Evolutionary conservation across 2,797 vertebrate species (phyloP).

Genomic region (Anableps anableps): DNA sequence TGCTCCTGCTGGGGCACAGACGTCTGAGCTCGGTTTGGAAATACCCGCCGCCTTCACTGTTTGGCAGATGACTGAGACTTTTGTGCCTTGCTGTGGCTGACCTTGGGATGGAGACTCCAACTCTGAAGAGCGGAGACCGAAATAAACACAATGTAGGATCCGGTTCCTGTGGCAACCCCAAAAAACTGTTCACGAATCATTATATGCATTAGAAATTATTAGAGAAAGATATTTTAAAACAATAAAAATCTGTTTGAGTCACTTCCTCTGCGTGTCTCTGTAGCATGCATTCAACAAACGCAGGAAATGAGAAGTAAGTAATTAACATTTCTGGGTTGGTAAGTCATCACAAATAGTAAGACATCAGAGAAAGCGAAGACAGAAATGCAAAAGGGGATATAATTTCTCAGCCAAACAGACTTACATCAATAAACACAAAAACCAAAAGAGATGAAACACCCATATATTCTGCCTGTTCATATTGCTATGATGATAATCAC

Average conservation of each 20-base stretch:
- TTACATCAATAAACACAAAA: slow-evolving; percentile 66
- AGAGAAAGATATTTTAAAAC: background rate
- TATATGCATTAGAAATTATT: background rate
- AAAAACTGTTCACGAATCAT: background rate
- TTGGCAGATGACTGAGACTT: slow-evolving; percentile 79
- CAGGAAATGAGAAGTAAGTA: slow-evolving; percentile 71
- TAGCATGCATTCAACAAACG: slow-evolving; percentile 46
- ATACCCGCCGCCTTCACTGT: slow-evolving; percentile 80
- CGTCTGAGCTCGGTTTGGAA: slow-evolving; percentile 84
- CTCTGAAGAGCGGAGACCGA: slow-evolving; percentile 53
- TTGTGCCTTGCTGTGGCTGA: slow-evolving; percentile 76
- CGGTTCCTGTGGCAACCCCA: slow-evolving; percentile 63
- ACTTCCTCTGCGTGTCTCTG: slow-evolving; percentile 23
- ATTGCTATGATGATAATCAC: slow-evolving; percentile 48
- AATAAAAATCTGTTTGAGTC: slow-evolving; percentile 19
- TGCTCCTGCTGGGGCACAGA: slow-evolving; percentile 45
- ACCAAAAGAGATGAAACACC: slow-evolving; percentile 59
- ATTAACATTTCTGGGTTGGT: slow-evolving; percentile 69
- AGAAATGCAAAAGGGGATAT: slow-evolving; percentile 61
- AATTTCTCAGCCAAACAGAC: slow-evolving; percentile 60
- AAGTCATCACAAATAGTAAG: slow-evolving; percentile 59
- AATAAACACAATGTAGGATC: slow-evolving; percentile 36
- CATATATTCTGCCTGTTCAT: slow-evolving; percentile 49
- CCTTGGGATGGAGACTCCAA: slow-evolving; percentile 78
- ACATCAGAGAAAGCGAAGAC: slow-evolving; percentile 65